phyloP scores from a whole-genome alignment of 2,888 invertebrate species.

The Pyrgus malvae region DNA sequence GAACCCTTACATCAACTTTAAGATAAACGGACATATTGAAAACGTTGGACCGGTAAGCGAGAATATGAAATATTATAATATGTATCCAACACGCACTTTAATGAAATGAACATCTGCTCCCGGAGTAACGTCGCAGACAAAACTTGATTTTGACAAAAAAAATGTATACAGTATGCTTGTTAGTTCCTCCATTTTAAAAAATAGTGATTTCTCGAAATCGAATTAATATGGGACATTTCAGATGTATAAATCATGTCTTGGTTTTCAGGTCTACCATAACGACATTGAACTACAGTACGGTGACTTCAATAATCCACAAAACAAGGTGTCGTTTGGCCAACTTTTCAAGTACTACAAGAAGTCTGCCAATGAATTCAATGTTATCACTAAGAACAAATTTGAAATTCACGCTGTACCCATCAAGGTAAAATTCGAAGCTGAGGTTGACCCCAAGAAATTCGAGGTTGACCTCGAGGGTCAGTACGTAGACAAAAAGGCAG shows the following conservation, averaged over 20 bases:
- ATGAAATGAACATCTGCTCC: too few relatives aligned
- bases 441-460: slow-evolving; percentile 79
- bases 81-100: background rate
- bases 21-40: slow-evolving; percentile 79
- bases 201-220: too few relatives aligned
- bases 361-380: slow-evolving; percentile 60
- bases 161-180: too few relatives aligned
- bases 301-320: slow-evolving; percentile 80
- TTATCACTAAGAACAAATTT: slow-evolving; percentile 79
- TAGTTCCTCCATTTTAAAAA: too few relatives aligned
- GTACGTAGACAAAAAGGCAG: slow-evolving; percentile 82
- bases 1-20: slow-evolving; percentile 83
- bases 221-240: too few relatives aligned
- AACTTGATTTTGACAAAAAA: too few relatives aligned
- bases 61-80: background rate
- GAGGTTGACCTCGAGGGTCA: slow-evolving; percentile 80
- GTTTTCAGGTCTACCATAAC: slow-evolving; percentile 60
- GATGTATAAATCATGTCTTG: too few relatives aligned
- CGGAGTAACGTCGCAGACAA: too few relatives aligned
- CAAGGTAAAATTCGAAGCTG: slow-evolving; percentile 78
- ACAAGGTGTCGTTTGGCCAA: slow-evolving; percentile 77
- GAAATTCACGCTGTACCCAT: slow-evolving; percentile 78
- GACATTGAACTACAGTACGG: slow-evolving; percentile 81
- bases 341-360: slow-evolving; percentile 60
- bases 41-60: slow-evolving; percentile 59